Evolutionary conservation across 1,140 invertebrate species (phyloP).

Genomic region (Leptopilina boulardi): DNA sequence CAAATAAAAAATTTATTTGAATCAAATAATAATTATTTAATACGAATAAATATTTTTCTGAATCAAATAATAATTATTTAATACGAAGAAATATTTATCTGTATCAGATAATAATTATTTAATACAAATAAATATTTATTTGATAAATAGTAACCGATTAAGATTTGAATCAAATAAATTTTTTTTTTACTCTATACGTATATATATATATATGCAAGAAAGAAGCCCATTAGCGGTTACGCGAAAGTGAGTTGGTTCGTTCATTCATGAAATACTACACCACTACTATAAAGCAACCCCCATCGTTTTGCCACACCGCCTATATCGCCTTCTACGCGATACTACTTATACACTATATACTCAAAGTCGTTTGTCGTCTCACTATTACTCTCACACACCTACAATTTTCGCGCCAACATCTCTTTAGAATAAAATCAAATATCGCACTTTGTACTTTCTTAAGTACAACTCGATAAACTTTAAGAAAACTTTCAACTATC

Average conservation of each 20-base stretch:
- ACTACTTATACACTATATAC: not conserved
- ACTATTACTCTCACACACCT: slow-evolving; percentile 15
- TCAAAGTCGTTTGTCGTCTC: slow-evolving; percentile 19
- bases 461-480: not conserved
- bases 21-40: too few species aligned
- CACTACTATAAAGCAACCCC: slow-evolving; percentile 51
- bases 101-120: too few species aligned
- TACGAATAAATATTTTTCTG: too few species aligned
- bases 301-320: slow-evolving; percentile 45
- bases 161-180: too few species aligned
- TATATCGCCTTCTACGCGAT: slow-evolving; percentile 27
- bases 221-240: slow-evolving; percentile 63
- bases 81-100: too few species aligned
- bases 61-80: too few species aligned
- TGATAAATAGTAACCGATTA: too few species aligned
- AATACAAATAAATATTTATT: too few species aligned
- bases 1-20: too few species aligned
- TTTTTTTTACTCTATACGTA: too few species aligned
- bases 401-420: slow-evolving; percentile 28
- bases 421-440: slow-evolving; percentile 36
- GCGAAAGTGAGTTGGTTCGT: slow-evolving; percentile 64
- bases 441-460: not conserved
- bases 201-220: slow-evolving; percentile 49
- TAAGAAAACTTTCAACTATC: slow-evolving; percentile 11
- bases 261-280: slow-evolving; percentile 67